Evolutionary conservation across 2,113 vertebrate genomes (phyloP).

Genomic region (Stigmatopora argus): DNA sequence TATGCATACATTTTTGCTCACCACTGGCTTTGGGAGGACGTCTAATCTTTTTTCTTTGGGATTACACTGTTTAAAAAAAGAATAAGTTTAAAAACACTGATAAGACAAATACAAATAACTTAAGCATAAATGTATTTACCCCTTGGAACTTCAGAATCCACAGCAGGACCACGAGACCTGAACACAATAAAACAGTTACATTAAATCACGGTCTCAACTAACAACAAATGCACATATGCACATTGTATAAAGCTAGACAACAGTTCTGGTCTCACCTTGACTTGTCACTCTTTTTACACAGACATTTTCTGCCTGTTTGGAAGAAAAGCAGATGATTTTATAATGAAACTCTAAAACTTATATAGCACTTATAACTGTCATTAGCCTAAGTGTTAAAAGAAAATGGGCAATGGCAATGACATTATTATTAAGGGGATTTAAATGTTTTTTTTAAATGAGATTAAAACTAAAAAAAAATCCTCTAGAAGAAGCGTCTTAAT

Average conservation of each 20-base stretch:
- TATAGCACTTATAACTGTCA: neutral
- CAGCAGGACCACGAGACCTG: constrained; percentile 62
- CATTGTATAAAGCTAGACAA: neutral
- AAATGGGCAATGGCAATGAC: neutral
- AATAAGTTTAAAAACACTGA: constrained; percentile 6
- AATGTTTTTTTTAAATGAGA: neutral
- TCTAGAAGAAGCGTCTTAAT: no score
- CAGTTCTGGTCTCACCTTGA: constrained; percentile 62
- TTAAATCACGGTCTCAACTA: neutral
- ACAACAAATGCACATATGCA: neutral
- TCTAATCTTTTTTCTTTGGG: constrained; percentile 8
- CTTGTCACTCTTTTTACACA: constrained; percentile 76
- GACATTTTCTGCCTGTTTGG: constrained; percentile 74
- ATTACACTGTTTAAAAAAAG: constrained; percentile 18
- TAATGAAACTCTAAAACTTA: neutral
- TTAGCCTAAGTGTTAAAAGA: no score
- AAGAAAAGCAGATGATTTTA: constrained; percentile 5
- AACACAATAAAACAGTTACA: constrained; percentile 1
- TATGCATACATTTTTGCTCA: neutral
- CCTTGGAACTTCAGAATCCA: constrained; percentile 65
- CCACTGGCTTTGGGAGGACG: constrained; percentile 10
- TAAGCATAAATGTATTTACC: constrained; percentile 53
- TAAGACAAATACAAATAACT: neutral
- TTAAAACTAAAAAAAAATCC: neutral
- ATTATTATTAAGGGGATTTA: neutral